phyloP scores from a whole-genome alignment of 2,888 invertebrate genomes.

The Chrysolina americana region DNA sequence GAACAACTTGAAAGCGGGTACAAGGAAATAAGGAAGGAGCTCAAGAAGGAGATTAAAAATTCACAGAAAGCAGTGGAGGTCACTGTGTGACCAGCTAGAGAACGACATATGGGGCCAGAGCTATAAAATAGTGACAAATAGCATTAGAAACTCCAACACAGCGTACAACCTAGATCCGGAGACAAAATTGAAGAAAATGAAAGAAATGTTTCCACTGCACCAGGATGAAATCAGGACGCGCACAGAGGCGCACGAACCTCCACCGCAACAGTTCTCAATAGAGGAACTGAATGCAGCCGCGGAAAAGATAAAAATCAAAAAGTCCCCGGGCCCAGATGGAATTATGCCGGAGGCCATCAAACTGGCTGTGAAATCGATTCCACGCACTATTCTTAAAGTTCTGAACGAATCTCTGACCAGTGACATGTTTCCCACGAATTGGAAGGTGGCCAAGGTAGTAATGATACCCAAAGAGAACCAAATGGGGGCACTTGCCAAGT shows the following conservation, averaged over 20 bases:
- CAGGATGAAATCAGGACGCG: not conserved
- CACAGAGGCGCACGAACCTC: not conserved
- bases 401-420: constrained; percentile 14
- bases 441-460: too few species aligned
- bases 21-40: too few species aligned
- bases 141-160: not conserved
- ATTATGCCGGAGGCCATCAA: not conserved
- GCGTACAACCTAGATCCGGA: not conserved
- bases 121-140: constrained; percentile 29
- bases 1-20: not conserved
- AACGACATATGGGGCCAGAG: too few species aligned
- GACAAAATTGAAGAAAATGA: not conserved
- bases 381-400: not conserved
- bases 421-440: not conserved
- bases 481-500: not conserved
- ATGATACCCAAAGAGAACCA: too few species aligned
- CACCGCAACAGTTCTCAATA: not conserved
- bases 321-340: constrained; percentile 18
- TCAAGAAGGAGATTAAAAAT: not conserved
- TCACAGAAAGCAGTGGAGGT: constrained; percentile 24
- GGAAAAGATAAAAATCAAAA: constrained; percentile 22
- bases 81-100: constrained; percentile 28
- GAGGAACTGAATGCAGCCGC: constrained; percentile 28
- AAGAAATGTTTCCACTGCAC: constrained; percentile 27
- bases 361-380: not conserved